phyloP scores from a whole-genome alignment of 2,113 vertebrate genomes.

The Paedocypris sp. region DNA sequence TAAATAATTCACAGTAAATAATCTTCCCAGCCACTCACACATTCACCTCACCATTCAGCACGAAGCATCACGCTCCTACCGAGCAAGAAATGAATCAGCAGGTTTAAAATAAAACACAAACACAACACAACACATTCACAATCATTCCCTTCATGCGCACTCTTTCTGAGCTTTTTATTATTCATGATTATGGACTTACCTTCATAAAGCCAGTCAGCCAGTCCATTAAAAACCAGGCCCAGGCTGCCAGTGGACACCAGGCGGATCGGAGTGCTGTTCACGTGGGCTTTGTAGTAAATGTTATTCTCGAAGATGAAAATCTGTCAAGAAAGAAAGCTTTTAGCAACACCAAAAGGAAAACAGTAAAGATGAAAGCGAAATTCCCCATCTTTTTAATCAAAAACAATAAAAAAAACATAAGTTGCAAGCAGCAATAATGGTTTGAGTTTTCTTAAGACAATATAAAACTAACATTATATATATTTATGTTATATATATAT shows the following conservation, averaged over 20 bases:
- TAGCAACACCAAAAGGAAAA: too few relatives aligned
- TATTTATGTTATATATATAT: too few relatives aligned
- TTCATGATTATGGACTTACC: conserved; percentile 54
- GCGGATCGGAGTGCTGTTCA: conserved; percentile 80
- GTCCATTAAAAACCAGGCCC: conserved; percentile 85
- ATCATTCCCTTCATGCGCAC: not conserved
- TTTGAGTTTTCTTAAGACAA: too few relatives aligned
- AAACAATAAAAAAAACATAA: too few relatives aligned
- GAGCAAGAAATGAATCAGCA: not conserved
- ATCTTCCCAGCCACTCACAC: not conserved
- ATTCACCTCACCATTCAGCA: too few relatives aligned
- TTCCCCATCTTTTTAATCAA: too few relatives aligned
- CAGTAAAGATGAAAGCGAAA: too few relatives aligned
- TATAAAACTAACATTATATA: too few relatives aligned
- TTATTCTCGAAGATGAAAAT: conserved; percentile 98
- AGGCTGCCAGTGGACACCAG: conserved; percentile 89
- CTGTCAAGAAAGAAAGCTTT: conserved; percentile 49
- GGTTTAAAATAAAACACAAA: not conserved
- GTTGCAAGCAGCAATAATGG: too few relatives aligned
- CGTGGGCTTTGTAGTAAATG: conserved; percentile 86
- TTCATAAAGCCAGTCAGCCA: conserved; percentile 96
- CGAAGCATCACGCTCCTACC: not conserved
- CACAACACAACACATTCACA: not conserved
- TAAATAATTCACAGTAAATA: not conserved
- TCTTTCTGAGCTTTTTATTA: not conserved